These are phyloP conservation scores for Hystrix cristata DNA, from an alignment of 2,113 vertebrate genomes.

Conservation along the genomic window DNA sequence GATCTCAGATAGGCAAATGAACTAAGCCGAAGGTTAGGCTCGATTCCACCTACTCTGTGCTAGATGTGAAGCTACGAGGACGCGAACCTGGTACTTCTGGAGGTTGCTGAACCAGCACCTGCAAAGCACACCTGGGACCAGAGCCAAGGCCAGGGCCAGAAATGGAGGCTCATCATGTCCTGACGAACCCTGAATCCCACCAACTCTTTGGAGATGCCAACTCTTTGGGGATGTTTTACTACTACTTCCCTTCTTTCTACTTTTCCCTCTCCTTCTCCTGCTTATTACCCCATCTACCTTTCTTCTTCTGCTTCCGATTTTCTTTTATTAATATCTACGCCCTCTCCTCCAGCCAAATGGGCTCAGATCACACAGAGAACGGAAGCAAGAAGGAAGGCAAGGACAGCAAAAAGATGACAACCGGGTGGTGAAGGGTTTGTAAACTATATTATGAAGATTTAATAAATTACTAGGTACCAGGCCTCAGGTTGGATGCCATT, in stretches of 20 bases:
- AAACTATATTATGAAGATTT: background rate
- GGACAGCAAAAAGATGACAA: background rate
- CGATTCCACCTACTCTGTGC: background rate
- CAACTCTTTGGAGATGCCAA: background rate
- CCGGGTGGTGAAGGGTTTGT: background rate
- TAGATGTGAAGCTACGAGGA: background rate
- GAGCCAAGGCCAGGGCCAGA: background rate
- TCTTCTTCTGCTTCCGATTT: background rate
- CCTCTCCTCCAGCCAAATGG: background rate
- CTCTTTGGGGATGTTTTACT: background rate
- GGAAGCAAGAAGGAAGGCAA: background rate
- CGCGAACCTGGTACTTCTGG: background rate
- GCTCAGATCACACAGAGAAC: too few relatives aligned
- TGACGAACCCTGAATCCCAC: background rate
- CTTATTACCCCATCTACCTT: background rate
- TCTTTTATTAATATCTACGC: background rate
- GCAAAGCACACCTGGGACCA: background rate
- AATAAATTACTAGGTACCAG: background rate
- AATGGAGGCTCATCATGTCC: background rate
- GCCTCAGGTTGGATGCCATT: background rate
- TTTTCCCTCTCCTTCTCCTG: background rate
- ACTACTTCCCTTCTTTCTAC: background rate
- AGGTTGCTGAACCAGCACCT: background rate
- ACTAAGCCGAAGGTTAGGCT: background rate
- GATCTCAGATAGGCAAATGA: background rate